Percentiles rank a stretch among this genome's conserved stretches.
Evolutionary conservation across 1,140 invertebrate species (phyloP).

Genomic region (Anastrepha ludens): DNA sequence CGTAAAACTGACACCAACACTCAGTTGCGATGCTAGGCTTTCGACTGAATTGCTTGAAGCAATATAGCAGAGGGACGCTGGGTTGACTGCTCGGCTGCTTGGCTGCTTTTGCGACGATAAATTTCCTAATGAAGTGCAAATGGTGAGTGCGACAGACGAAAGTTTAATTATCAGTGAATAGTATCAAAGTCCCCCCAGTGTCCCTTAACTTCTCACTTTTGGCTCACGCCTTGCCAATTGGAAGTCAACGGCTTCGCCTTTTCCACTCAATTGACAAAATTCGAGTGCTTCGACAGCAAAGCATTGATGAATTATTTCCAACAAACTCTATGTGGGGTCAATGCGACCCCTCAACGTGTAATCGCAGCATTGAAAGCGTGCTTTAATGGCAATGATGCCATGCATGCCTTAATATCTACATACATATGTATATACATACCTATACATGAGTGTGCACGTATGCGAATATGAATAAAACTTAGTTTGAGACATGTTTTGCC

Average conservation of each 20-base stretch:
- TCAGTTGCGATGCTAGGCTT: no score
- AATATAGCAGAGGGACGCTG: no score
- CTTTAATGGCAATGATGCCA: neutral
- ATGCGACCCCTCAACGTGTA: neutral
- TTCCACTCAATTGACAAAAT: constrained; percentile 68
- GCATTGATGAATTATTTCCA: constrained; percentile 11
- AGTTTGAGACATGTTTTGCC: neutral
- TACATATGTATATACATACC: neutral
- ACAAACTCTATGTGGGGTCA: neutral
- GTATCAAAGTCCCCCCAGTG: neutral
- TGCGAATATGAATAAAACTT: neutral
- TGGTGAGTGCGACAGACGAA: constrained; percentile 63
- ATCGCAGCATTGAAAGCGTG: neutral
- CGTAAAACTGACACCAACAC: neutral
- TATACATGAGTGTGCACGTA: neutral
- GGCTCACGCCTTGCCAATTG: neutral
- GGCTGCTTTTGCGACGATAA: neutral
- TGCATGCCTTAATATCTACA: neutral
- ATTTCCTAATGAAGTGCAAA: constrained; percentile 70
- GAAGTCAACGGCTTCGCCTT: constrained; percentile 22
- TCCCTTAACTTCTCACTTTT: no score
- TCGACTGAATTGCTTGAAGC: no score
- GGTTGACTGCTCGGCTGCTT: neutral
- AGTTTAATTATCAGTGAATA: constrained; percentile 44
- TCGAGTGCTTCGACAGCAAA: constrained; percentile 48